A percentile compares a stretch with the other conserved stretches of the same genome.
phyloP scores from a whole-genome alignment of 2,797 vertebrate genomes.

The Hafferia zeledoni region DNA sequence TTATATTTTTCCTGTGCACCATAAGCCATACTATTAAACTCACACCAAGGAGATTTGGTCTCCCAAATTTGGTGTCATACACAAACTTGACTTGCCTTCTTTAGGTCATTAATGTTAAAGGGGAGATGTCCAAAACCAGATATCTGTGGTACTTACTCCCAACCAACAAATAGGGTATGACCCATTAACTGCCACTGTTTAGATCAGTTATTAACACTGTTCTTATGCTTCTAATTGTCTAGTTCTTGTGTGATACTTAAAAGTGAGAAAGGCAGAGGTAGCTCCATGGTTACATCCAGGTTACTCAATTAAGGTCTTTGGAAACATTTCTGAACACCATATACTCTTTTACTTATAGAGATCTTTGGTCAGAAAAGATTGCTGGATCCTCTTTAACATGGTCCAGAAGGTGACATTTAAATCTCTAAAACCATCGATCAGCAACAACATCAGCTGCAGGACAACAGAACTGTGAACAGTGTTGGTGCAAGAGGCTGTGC shows the following conservation, averaged over 20 bases:
- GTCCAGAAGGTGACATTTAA: not conserved
- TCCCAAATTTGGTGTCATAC: not conserved
- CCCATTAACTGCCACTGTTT: not conserved
- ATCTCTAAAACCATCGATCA: not conserved
- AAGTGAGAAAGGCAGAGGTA: not conserved
- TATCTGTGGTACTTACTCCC: not conserved
- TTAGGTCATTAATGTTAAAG: not conserved
- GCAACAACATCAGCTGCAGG: not conserved
- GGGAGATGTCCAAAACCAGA: not conserved
- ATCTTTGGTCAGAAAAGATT: not conserved
- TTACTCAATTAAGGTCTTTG: not conserved
- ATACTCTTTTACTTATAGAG: not conserved
- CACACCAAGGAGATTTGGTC: slow-evolving; percentile 36
- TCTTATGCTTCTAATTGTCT: not conserved
- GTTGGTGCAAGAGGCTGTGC: not conserved
- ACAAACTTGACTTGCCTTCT: not conserved
- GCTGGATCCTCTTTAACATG: not conserved
- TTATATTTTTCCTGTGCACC: not conserved
- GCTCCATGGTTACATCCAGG: not conserved
- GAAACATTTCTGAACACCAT: not conserved
- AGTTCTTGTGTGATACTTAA: not conserved
- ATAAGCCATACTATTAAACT: slow-evolving; percentile 33
- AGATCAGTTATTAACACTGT: not conserved
- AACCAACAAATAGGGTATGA: not conserved
- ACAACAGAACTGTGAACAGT: not conserved